These are phyloP conservation scores for Trididemnum clinides DNA, from an alignment of 23 tunicate genomes.

Conservation along the genomic window DNA sequence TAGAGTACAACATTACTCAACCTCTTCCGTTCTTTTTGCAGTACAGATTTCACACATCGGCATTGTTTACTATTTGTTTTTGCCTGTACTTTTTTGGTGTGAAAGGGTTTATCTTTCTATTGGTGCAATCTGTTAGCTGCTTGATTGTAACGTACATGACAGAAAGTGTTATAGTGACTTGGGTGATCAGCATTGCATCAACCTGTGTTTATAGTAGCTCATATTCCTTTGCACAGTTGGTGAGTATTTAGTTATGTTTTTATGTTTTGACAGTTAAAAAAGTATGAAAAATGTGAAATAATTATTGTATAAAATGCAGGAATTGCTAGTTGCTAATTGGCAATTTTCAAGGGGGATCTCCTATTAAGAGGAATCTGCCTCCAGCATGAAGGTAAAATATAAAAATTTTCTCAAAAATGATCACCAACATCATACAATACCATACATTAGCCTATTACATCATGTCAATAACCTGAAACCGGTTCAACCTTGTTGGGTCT, in stretches of 20 bases:
- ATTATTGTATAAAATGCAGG: too few relatives aligned
- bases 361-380: too few relatives aligned
- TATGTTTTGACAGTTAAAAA: background rate
- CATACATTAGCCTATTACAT: too few relatives aligned
- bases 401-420: too few relatives aligned
- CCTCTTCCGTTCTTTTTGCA: slow-evolving; percentile 11
- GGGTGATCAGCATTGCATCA: background rate
- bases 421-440: too few relatives aligned
- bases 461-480: too few relatives aligned
- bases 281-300: background rate
- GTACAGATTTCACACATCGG: slow-evolving; percentile 35
- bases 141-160: slow-evolving; percentile 23
- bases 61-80: slow-evolving; percentile 6
- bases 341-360: too few relatives aligned
- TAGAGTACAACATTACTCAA: too few relatives aligned
- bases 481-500: too few relatives aligned
- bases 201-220: background rate
- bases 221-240: background rate
- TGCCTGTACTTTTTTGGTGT: slow-evolving; percentile 39
- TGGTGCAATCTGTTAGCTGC: slow-evolving; percentile 4
- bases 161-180: slow-evolving; percentile 11
- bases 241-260: background rate
- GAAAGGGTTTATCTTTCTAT: slow-evolving; percentile 1
- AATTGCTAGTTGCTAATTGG: too few relatives aligned
- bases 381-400: too few relatives aligned